Percentiles rank a stretch among this genome's conserved stretches.
Evolutionary conservation across 2,888 invertebrate genomes (phyloP).

Genomic region (Octonoba sinensis): DNA sequence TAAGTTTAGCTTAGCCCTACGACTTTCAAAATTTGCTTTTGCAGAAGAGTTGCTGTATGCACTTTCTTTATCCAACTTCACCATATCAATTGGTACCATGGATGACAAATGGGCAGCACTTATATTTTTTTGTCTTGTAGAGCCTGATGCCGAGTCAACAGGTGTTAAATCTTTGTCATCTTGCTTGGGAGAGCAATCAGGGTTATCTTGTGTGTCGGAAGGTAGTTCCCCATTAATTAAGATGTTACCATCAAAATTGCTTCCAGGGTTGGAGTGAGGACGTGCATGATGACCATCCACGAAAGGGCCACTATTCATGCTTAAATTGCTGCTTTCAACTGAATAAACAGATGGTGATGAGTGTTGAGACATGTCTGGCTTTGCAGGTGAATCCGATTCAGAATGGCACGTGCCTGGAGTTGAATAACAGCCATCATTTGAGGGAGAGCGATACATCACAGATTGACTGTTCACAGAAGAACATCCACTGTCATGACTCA

Average conservation of each 20-base stretch:
- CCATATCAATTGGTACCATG: constrained; percentile 54
- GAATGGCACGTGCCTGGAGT: constrained; percentile 59
- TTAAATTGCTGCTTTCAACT: constrained; percentile 58
- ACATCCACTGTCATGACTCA: constrained; percentile 61
- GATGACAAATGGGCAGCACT: constrained; percentile 23
- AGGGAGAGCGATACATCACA: constrained; percentile 56
- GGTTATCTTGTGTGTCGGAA: constrained; percentile 38
- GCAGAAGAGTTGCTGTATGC: constrained; percentile 15
- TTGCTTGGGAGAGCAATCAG: constrained; percentile 40
- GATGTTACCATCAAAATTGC: constrained; percentile 16
- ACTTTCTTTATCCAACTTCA: constrained; percentile 47
- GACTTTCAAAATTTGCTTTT: constrained; percentile 18
- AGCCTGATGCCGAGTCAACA: constrained; percentile 22
- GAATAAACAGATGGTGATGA: constrained; percentile 59
- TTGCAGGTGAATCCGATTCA: constrained; percentile 57
- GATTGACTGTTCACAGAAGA: constrained; percentile 59
- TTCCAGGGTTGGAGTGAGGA: constrained; percentile 46
- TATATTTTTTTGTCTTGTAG: constrained; percentile 32
- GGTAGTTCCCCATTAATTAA: constrained; percentile 26
- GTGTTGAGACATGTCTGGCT: constrained; percentile 59
- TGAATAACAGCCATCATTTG: constrained; percentile 58
- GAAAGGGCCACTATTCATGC: constrained; percentile 40
- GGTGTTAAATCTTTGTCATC: constrained; percentile 39
- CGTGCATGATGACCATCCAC: constrained; percentile 30
- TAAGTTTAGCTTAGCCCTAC: constrained; percentile 9